A percentile compares a stretch with the other conserved stretches of the same genome.
phyloP scores from a whole-genome alignment of 2,113 vertebrate genomes.

The Neotoma lepida region DNA sequence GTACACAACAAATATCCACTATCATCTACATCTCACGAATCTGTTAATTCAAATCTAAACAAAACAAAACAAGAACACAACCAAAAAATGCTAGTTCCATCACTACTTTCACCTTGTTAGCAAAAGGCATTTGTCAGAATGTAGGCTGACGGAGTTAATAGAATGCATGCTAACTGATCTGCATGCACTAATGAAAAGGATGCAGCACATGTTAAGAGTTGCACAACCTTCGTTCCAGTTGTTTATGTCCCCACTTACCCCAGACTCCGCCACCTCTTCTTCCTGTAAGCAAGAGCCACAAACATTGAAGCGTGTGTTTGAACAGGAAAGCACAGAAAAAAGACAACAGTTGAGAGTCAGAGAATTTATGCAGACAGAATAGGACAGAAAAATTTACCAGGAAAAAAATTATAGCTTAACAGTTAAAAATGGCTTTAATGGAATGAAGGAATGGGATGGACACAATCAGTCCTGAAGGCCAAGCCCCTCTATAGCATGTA shows the following conservation, averaged over 20 bases:
- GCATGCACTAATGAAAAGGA: conserved; percentile 88
- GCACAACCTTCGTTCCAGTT: conserved; percentile 84
- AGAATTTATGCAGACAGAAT: conserved; percentile 86
- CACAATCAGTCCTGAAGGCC: conserved; percentile 49
- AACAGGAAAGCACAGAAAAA: conserved; percentile 91
- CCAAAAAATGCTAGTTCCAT: conserved; percentile 43
- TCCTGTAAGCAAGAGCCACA: conserved; percentile 98
- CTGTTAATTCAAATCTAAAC: conserved; percentile 55
- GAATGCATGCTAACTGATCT: conserved; percentile 86
- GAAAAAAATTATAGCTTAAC: conserved; percentile 80
- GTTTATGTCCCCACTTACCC: conserved; percentile 95
- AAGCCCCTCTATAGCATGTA: conserved; percentile 36
- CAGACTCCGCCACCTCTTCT: conserved; percentile 99
- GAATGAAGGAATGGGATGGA: conserved; percentile 71
- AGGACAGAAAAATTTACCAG: conserved; percentile 83
- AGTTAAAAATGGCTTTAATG: conserved; percentile 79
- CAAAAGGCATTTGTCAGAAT: conserved; percentile 78
- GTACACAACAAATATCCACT: conserved; percentile 15
- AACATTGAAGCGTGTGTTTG: conserved; percentile 96
- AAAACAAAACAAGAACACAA: neutral
- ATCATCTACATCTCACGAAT: neutral
- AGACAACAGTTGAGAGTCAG: conserved; percentile 87
- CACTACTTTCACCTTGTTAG: conserved; percentile 73
- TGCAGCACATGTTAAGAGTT: conserved; percentile 87
- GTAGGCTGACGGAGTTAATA: conserved; percentile 85